Base-by-base conservation (phyloP, 2,797 vertebrate genomes). In the Hipposideros larvatus region DNA sequence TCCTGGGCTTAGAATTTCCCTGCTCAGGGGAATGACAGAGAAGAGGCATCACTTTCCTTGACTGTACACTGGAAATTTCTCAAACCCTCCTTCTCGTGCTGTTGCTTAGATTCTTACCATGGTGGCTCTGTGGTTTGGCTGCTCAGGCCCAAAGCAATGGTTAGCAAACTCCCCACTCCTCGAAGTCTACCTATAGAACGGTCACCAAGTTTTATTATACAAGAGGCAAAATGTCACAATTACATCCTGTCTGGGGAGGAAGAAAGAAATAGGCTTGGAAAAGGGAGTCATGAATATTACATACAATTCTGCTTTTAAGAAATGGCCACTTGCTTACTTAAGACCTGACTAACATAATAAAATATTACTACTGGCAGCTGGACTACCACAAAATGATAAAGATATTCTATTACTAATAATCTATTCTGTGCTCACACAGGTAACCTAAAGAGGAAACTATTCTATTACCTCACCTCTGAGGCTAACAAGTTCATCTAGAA, bases 251-350 rank as follows among this genome's bases (percentile, higher is more conserved):
- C 59, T 63, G 59, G 26, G 59, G 59, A 7, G 8, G 41, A 13
- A 4, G 4, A 28, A 22, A 68, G 11, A 43, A 63, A 91, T 77
- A 78, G 6, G 24, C 34, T 82, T 85, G 41, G 43, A 71, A 86
- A 96, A 88, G 26, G 22, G 43, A 94, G 48, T 66, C 53, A 78
- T 84, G 96, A 94, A 96, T 96, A 96, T 34, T 63, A 18, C 61
- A 95, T 34, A 94, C n/a, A 79, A 55, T 71, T 94, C 61, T 96
- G 73, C 61, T 93, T 97, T 95, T 85, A 75, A 92, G 48, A 83
- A 96, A 92, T 94, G 53, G 83, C 37, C 59, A 94, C 31, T 78
- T 80, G 37, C 34, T 41, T 96, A 53, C 77, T 75, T 85, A 96
- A 77, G 55, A 95, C 89, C 48, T 77, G 78, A 90, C 82, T 46